A percentile compares a stretch with the other conserved stretches of the same genome.
Evolutionary conservation across 2,888 invertebrate genomes (phyloP).

Genomic region (Maniola hyperantus): DNA sequence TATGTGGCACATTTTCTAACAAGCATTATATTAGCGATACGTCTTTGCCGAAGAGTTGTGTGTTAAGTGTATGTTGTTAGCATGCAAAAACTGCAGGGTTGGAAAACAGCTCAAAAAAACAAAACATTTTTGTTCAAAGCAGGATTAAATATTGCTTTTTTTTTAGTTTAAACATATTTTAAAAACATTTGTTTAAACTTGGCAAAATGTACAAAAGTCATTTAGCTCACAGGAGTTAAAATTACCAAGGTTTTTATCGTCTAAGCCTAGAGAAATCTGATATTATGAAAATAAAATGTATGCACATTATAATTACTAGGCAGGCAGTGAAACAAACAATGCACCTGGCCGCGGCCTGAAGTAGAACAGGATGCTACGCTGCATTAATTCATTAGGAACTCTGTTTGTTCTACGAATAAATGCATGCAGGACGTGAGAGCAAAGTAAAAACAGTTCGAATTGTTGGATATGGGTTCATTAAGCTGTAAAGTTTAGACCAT

Average conservation of each 20-base stretch:
- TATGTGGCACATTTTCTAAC: too few species aligned
- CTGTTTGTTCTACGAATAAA: constrained; percentile 16
- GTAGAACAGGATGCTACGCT: constrained; percentile 19
- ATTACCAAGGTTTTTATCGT: neutral
- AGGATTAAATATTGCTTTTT: too few species aligned
- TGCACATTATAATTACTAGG: constrained; percentile 10
- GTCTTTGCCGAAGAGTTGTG: too few species aligned
- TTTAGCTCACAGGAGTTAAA: neutral
- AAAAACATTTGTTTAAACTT: neutral
- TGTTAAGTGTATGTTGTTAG: too few species aligned
- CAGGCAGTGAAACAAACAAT: constrained; percentile 19
- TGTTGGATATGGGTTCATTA: neutral
- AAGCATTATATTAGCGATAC: too few species aligned
- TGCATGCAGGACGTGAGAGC: constrained; percentile 12
- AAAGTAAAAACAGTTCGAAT: neutral
- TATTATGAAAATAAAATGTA: constrained; percentile 9
- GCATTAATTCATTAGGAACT: constrained; percentile 22
- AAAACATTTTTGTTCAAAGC: too few species aligned
- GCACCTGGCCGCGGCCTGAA: constrained; percentile 12
- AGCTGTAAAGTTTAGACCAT: too few species aligned
- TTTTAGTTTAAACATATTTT: too few species aligned
- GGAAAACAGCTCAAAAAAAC: too few species aligned
- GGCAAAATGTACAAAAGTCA: neutral
- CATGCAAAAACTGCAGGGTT: too few species aligned
- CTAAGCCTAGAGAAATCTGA: neutral